Evolutionary conservation across 2,888 invertebrate species (phyloP), one percentile per base, ranked within the genome.

Genomic region (Cataglyphis rosenhaueri): DNA sequence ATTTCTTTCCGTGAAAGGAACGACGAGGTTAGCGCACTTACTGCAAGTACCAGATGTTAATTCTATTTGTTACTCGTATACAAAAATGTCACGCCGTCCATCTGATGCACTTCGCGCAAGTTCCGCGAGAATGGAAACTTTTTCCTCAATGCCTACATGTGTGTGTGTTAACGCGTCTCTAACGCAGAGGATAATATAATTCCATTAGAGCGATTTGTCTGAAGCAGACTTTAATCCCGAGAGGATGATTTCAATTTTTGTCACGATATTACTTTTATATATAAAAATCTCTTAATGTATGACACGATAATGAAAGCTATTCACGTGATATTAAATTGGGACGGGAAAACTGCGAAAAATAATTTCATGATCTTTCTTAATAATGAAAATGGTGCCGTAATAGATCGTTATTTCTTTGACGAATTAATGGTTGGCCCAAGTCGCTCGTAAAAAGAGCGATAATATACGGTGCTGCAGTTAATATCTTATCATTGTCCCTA

Each of bases 401-500:
- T 55, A 68, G 15, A 66, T 48, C 3, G 76, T 68, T 55, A 55
- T 38, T 18, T 35, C 21, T 66, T 52, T 52, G 52, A 38, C 52
- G 38, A 76, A 76, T 76, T 76, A 62, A 59, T 38, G 25, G 62
- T 73, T 62, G 61, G 12, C 48, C 48, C 52, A 21, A 18, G 81
- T 41, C 25, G 44, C 61, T 25, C 59, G 38, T 82, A 86, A 85
- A 86, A 68, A 55, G 52, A 41, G 70, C 70, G 65, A 61, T 61
- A 71, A 64, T 35, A 12, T 12, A 52, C n/a, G n/a, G 52, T 38
- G 25, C 35, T 62, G 62, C 41, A 25, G 38, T 55, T 44, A 65
- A 52, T 81, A 76, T 86, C 88, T 85, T 87, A 86, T 87, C 83
- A 66, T 66, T 44, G 74, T 52, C 70, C 21, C 64, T 73, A 83